Conservation (phyloP, 2,888 invertebrate genomes). For the Xestia ashworthii region DNA sequence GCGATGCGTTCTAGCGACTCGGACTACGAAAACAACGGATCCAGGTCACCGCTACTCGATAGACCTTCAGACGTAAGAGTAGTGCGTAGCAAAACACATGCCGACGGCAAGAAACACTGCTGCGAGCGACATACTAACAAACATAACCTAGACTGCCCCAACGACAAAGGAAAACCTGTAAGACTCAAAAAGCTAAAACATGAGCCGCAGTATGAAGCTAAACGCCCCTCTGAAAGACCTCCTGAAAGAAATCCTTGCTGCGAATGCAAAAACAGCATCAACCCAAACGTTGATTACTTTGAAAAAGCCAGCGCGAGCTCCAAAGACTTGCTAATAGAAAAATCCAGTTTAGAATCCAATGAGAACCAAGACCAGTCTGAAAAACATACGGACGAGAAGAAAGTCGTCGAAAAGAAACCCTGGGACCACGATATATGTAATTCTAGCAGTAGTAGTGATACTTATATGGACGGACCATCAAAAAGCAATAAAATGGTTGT, state of each 20-base stretch:
- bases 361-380: slow-evolving; percentile 81
- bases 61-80: slow-evolving; percentile 86
- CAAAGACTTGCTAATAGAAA: slow-evolving; percentile 93
- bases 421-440: slow-evolving; percentile 91
- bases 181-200: slow-evolving; percentile 87
- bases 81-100: slow-evolving; percentile 82
- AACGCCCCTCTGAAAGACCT: slow-evolving; percentile 75
- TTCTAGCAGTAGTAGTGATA: slow-evolving; percentile 91
- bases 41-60: slow-evolving; percentile 93
- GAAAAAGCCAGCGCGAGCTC: slow-evolving; percentile 93
- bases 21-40: slow-evolving; percentile 93
- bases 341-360: slow-evolving; percentile 89
- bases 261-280: slow-evolving; percentile 79
- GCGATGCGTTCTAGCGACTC: slow-evolving; percentile 91
- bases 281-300: slow-evolving; percentile 84
- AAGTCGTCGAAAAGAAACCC: slow-evolving; percentile 81
- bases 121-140: slow-evolving; percentile 81
- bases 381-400: slow-evolving; percentile 77
- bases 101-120: slow-evolving; percentile 83
- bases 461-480: slow-evolving; percentile 82
- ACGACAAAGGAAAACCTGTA: slow-evolving; percentile 84
- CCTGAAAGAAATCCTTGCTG: slow-evolving; percentile 74
- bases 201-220: slow-evolving; percentile 76
- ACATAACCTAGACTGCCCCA: slow-evolving; percentile 77
- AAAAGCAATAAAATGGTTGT: slow-evolving; percentile 73